Conservation (phyloP, 2,113 vertebrate genomes). For the Phasianus colchicus region DNA sequence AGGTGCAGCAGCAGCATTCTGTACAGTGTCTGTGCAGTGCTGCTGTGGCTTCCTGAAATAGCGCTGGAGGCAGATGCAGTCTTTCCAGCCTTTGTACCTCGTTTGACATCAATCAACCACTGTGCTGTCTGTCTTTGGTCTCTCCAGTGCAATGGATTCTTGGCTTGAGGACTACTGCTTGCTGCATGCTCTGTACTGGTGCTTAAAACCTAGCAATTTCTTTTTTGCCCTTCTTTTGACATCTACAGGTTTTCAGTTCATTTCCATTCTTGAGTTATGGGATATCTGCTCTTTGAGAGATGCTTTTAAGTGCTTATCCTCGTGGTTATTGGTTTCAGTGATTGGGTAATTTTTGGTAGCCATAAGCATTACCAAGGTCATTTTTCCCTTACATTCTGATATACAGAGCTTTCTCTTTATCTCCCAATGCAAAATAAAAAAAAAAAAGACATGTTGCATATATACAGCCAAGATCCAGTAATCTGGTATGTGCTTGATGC, state of each 20-base stretch:
- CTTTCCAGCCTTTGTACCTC: neutral
- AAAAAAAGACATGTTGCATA: neutral
- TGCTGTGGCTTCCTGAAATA: neutral
- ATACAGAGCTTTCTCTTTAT: neutral
- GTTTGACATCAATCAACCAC: neutral
- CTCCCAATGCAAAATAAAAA: neutral
- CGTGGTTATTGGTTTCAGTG: neutral
- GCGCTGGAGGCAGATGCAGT: neutral
- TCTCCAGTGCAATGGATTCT: neutral
- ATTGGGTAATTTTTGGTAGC: neutral
- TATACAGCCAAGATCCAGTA: neutral
- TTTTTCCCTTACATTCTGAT: neutral
- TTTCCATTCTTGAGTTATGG: neutral
- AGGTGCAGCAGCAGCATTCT: neutral
- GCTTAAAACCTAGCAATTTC: neutral
- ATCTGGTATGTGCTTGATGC: neutral
- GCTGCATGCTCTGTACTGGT: neutral
- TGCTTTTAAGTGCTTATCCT: constrained; percentile 7
- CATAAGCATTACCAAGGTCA: neutral
- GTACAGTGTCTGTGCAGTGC: neutral
- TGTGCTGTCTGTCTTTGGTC: neutral
- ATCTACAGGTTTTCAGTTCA: neutral
- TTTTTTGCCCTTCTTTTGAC: neutral
- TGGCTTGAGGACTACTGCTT: neutral
- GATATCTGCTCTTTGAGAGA: neutral